phyloP scores from a whole-genome alignment of 2,888 invertebrate species.

The Xestobium rufovillosum region DNA sequence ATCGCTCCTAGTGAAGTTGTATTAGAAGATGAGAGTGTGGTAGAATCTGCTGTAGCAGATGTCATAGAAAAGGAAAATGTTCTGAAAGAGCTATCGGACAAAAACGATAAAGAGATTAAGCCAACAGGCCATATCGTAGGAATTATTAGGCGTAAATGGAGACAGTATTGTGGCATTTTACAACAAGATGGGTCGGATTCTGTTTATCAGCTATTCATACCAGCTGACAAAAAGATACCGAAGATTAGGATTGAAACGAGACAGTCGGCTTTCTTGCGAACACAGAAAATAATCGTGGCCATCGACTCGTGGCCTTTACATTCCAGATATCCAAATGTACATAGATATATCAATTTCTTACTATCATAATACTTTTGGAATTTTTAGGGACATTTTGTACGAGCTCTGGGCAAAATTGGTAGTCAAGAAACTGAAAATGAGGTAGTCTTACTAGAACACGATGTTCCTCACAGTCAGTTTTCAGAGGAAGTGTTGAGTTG shows the following conservation, averaged over 20 bases:
- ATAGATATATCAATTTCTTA: slow-evolving; percentile 16
- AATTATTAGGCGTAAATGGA: slow-evolving; percentile 91
- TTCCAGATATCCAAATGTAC: slow-evolving; percentile 78
- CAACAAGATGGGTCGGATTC: slow-evolving; percentile 62
- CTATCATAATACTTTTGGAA: too few species aligned
- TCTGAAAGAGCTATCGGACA: slow-evolving; percentile 26
- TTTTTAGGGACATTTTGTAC: slow-evolving; percentile 82
- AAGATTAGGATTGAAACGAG: slow-evolving; percentile 93
- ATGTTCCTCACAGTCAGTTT: slow-evolving; percentile 93
- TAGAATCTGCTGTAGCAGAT: slow-evolving; percentile 57
- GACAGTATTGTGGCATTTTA: slow-evolving; percentile 95
- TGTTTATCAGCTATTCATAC: slow-evolving; percentile 80
- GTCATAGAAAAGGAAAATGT: slow-evolving; percentile 51
- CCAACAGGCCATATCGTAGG: slow-evolving; percentile 85
- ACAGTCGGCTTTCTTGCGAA: slow-evolving; percentile 71
- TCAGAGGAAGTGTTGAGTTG: slow-evolving; percentile 90
- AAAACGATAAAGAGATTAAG: slow-evolving; percentile 31
- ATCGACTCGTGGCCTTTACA: slow-evolving; percentile 95
- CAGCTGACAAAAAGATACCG: slow-evolving; percentile 90
- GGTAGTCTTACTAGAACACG: slow-evolving; percentile 90
- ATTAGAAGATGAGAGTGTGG: slow-evolving; percentile 63
- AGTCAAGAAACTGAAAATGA: slow-evolving; percentile 96
- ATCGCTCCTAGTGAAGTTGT: slow-evolving; percentile 80
- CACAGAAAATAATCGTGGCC: slow-evolving; percentile 88
- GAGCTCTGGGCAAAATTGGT: slow-evolving; percentile 85